Evolutionary conservation across 2,113 vertebrate genomes (phyloP).

Genomic region (Romanogobio albipinnatus): DNA sequence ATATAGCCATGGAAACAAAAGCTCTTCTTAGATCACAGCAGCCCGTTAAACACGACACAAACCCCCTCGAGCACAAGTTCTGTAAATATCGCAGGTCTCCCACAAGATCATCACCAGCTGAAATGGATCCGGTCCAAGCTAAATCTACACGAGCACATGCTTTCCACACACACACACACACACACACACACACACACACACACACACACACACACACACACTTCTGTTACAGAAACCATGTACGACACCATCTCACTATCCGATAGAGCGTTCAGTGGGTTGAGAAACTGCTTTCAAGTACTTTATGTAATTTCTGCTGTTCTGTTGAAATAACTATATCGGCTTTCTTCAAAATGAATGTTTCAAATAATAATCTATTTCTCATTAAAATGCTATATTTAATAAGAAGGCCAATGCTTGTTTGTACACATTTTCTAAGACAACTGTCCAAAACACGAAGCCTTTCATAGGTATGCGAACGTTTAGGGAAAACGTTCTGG

Average conservation of each 20-base stretch:
- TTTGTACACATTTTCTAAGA: constrained; percentile 63
- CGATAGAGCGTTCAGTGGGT: constrained; percentile 64
- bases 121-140: neutral
- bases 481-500: too few species aligned
- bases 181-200: neutral
- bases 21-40: constrained; percentile 56
- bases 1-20: constrained; percentile 70
- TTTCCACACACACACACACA: neutral
- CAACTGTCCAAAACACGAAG: too few species aligned
- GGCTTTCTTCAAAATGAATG: constrained; percentile 84
- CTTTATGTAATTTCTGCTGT: constrained; percentile 80
- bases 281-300: constrained; percentile 75
- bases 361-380: constrained; percentile 85
- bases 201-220: neutral
- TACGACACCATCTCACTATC: constrained; percentile 3
- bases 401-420: constrained; percentile 76
- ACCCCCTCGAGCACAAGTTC: constrained; percentile 51
- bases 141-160: constrained; percentile 41
- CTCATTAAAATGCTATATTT: constrained; percentile 86
- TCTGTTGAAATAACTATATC: constrained; percentile 76
- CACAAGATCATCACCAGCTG: constrained; percentile 42
- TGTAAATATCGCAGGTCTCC: constrained; percentile 26
- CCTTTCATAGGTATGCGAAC: too few species aligned
- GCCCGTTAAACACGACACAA: neutral
- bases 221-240: constrained; percentile 39